These are phyloP conservation scores for Rosalia funebris DNA, from an alignment of 2,888 invertebrate genomes.

Conservation along the genomic window DNA sequence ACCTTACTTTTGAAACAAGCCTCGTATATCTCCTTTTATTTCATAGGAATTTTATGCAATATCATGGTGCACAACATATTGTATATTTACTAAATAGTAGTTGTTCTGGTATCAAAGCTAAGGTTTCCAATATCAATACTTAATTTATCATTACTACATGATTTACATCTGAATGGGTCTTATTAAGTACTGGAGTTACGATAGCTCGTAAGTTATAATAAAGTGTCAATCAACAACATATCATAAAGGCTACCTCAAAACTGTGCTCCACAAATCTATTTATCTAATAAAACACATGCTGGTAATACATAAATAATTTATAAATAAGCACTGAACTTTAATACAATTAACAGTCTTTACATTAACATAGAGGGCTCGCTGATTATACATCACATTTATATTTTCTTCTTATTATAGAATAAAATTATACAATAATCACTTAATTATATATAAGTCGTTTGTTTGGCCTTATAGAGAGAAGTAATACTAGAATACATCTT, in stretches of 20 bases:
- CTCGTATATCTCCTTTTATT: slow-evolving; percentile 16
- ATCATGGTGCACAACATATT: no score
- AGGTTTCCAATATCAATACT: no score
- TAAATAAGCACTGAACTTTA: slow-evolving; percentile 19
- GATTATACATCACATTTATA: slow-evolving; percentile 27
- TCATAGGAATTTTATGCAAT: no score
- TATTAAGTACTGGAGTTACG: no score
- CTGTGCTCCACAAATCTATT: slow-evolving; percentile 12
- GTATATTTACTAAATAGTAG: no score
- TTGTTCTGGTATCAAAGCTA: no score
- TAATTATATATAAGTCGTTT: neutral
- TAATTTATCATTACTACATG: no score
- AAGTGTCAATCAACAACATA: no score
- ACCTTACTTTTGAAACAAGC: no score
- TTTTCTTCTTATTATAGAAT: slow-evolving; percentile 5
- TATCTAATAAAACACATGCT: slow-evolving; percentile 21
- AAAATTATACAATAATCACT: neutral
- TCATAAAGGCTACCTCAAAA: no score
- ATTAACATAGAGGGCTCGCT: slow-evolving; percentile 39
- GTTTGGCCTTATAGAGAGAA: neutral
- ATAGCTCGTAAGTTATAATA: no score
- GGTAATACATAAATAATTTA: slow-evolving; percentile 30
- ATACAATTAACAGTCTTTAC: slow-evolving; percentile 37
- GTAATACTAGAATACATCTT: neutral
- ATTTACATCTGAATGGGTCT: no score